phyloP scores from a whole-genome alignment of 2,888 invertebrate genomes.

The Lepidocyrtinus sp. region DNA sequence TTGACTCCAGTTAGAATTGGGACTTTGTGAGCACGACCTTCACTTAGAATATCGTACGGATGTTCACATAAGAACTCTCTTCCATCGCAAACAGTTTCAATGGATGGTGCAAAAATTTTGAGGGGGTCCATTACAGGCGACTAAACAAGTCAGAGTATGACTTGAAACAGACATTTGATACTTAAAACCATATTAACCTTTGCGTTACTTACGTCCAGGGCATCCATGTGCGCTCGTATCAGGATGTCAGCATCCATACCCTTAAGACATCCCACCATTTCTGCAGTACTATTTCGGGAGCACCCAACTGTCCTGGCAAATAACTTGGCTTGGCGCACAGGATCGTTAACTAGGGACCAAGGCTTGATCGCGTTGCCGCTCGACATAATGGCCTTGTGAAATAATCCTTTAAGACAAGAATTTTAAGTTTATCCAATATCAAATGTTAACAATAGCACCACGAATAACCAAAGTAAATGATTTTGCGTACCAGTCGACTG shows the following conservation, averaged over 20 bases:
- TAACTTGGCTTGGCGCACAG: constrained; percentile 45
- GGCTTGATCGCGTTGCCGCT: constrained; percentile 66
- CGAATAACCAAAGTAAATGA: not conserved
- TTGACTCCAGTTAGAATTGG: constrained; percentile 62
- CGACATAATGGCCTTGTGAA: constrained; percentile 57
- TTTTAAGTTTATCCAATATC: not conserved
- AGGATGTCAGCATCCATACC: constrained; percentile 40
- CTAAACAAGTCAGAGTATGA: constrained; percentile 32
- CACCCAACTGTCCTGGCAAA: constrained; percentile 57
- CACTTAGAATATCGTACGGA: constrained; percentile 62
- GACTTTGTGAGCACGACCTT: constrained; percentile 59
- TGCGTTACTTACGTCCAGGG: constrained; percentile 52
- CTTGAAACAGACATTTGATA: constrained; percentile 21
- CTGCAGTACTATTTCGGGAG: constrained; percentile 28
- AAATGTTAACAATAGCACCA: not conserved
- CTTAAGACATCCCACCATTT: constrained; percentile 58
- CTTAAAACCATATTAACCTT: not conserved
- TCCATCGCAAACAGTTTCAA: constrained; percentile 40
- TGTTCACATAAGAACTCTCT: constrained; percentile 60
- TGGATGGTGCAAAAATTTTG: constrained; percentile 64
- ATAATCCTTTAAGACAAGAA: constrained; percentile 47
- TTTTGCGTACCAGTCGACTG: constrained; percentile 50
- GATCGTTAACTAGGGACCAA: constrained; percentile 60
- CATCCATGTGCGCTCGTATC: constrained; percentile 49
- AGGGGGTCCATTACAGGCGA: constrained; percentile 62